Evolutionary conservation across 2,888 invertebrate genomes (phyloP), one percentile per base, ranked within the genome.

Genomic region (Odiellus spinosus): DNA sequence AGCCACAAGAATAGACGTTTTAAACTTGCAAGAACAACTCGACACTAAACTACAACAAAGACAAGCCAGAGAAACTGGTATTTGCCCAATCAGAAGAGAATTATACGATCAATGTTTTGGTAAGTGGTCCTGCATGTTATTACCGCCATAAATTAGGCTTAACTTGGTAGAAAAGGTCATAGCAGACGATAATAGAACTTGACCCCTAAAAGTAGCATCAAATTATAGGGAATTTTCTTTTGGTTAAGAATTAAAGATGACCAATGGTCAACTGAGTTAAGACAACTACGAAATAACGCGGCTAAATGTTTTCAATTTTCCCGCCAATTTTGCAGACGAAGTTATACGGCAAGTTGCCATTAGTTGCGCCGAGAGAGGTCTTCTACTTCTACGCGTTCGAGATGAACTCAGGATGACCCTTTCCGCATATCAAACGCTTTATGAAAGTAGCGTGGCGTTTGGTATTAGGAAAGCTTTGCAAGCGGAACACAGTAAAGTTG

Each of bases 391-490:
- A 45, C 74, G 95, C 57, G 84, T 96, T 3, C 75, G 96, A 18
- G 95, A 98, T 64, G 96, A 98, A 71, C 82, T 95, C 48, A 75
- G 83, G 54, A 91, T 96, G 80, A 93, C 95, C 0, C 82, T 96
- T 70, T 84, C 90, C 59, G 91, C 95, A 0, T 96, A 91, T 63
- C 90, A 93, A 67, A 87, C 90, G 0, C 72, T 98, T 2, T 93
- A 95, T 62, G 95, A 95, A 65, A 93, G 93, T 66, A 90, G 93
- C 46, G 86, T 95, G 44, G 93, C 95, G 1, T 98, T 93, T 64
- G 95, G 93, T 20, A 88, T 96, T 79, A 76, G 95, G 52, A 96
- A 98, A 71, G 90, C 95, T n/a, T 69, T 96, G 47, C 85, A 87
- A 70, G 81, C 86, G 0, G 87, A 88, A 63, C 83, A 86, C 71